phyloP scores from a whole-genome alignment of 2,113 vertebrate genomes.

The Chloropsis hardwickii region DNA sequence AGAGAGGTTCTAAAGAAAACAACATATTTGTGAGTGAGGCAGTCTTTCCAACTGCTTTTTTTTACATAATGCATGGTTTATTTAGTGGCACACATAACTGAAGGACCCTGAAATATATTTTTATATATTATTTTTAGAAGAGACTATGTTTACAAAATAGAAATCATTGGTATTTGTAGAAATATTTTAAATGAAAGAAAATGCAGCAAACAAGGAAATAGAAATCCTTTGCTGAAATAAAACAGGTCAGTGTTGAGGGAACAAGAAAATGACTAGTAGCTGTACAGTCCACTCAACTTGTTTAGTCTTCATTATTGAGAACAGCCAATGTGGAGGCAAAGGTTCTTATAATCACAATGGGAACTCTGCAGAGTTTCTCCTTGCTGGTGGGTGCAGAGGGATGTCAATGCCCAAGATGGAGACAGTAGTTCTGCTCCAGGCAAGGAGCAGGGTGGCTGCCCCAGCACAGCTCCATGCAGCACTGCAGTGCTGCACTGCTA shows the following conservation, averaged over 20 bases:
- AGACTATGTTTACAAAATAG: not conserved
- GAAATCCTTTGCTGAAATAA: not conserved
- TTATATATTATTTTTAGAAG: not conserved
- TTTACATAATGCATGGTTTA: not conserved
- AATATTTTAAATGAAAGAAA: not conserved
- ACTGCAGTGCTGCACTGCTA: rapidly evolving
- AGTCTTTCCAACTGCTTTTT: not conserved
- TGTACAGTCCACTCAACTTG: not conserved
- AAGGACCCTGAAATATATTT: not conserved
- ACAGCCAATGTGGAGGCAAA: not conserved
- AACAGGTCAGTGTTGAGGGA: not conserved
- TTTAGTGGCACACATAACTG: not conserved
- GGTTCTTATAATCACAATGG: not conserved
- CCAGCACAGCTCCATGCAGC: not conserved
- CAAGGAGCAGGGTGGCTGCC: rapidly evolving
- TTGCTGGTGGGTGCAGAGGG: not conserved
- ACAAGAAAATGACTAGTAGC: not conserved
- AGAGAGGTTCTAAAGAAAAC: not conserved
- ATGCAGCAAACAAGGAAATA: not conserved
- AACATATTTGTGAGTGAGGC: not conserved
- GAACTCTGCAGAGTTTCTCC: not conserved
- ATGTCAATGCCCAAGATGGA: not conserved
- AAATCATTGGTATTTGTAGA: not conserved
- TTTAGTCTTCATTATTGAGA: not conserved
- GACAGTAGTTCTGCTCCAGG: not conserved